Evolutionary conservation across 2,888 invertebrate genomes (phyloP).

Genomic region (Hypomecis atomaria): DNA sequence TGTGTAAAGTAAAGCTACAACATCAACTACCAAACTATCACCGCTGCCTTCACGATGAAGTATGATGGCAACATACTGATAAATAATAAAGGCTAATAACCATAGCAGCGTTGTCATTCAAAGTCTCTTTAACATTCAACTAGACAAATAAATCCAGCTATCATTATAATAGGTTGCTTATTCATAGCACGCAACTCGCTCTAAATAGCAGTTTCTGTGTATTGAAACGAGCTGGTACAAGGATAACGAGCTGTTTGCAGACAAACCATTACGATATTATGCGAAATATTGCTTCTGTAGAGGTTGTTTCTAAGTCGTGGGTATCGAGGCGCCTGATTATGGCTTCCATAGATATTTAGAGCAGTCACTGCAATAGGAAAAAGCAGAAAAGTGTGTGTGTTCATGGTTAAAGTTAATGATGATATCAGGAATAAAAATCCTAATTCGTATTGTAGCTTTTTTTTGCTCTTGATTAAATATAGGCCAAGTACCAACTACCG

Average conservation of each 20-base stretch:
- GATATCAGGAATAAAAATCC: no score
- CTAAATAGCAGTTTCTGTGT: conserved; percentile 33
- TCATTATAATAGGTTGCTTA: conserved; percentile 25
- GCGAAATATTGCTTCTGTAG: conserved; percentile 24
- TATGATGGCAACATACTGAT: not conserved
- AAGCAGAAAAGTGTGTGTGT: no score
- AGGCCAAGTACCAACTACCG: no score
- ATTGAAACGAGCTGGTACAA: conserved; percentile 37
- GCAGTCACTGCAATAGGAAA: no score
- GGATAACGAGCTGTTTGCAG: conserved; percentile 44
- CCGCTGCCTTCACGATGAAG: not conserved
- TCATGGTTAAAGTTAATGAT: no score
- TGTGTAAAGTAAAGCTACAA: no score
- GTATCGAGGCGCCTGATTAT: not conserved
- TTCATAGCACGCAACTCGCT: conserved; percentile 27
- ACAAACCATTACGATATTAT: conserved; percentile 36
- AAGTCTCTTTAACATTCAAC: conserved; percentile 17
- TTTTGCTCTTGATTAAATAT: no score
- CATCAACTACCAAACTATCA: no score
- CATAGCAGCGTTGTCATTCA: not conserved
- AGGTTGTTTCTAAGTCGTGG: conserved; percentile 25
- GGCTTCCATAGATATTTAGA: not conserved
- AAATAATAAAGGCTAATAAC: not conserved
- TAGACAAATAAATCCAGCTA: conserved; percentile 19
- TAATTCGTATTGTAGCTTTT: no score